Evolutionary conservation across 2,797 vertebrate genomes (phyloP), one percentile per base, ranked within the genome.

Genomic region (Ceryle rudis): DNA sequence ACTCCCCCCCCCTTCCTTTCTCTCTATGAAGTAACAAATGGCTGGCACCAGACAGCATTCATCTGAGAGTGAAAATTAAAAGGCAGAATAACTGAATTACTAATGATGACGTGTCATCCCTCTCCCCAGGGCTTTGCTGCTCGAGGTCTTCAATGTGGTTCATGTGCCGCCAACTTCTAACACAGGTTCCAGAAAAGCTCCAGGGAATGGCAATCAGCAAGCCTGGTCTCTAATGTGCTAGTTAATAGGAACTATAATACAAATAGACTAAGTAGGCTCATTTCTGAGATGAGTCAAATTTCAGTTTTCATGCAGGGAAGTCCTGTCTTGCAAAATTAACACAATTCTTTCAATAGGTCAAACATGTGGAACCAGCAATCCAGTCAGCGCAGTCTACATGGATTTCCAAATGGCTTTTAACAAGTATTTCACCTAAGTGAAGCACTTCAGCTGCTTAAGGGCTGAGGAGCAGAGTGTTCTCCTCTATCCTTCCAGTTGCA

Each of bases 111-210:
- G 26, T 54, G 70, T 52, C 66, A 92, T 42, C 58, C 28, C 42
- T 37, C 41, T 86, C 61, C 49, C 51, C 35, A 49, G 33, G n/a
- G 82, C 57, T 51, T 55, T 89, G 55, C 64, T 89, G 57, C 22
- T 47, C 0, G 0, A 77, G 71, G 71, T 71, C 72, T 93, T 73
- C 73, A 31, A 3, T 6, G 80, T 54, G 61, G 72, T 21, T 72
- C 46, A 88, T 21, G 37, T 26, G 62, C 74, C 66, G 73, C 86
- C 83, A 81, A 23, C 46, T 79, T 71, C 62, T 88, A 88, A 69
- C 9, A 73, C 26, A 70, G 62, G 78, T 52, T 75, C 77, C 77
- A 79, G 62, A 79, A 84, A 89, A 94, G 49, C 80, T 89, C 90
- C 46, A 29, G 58, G 66, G 58, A 87, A 86, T 0, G 0, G 42